Evolutionary conservation across 1,140 invertebrate species (phyloP), one percentile per base, ranked within the genome.

Genomic region (Drosophila ananassae): DNA sequence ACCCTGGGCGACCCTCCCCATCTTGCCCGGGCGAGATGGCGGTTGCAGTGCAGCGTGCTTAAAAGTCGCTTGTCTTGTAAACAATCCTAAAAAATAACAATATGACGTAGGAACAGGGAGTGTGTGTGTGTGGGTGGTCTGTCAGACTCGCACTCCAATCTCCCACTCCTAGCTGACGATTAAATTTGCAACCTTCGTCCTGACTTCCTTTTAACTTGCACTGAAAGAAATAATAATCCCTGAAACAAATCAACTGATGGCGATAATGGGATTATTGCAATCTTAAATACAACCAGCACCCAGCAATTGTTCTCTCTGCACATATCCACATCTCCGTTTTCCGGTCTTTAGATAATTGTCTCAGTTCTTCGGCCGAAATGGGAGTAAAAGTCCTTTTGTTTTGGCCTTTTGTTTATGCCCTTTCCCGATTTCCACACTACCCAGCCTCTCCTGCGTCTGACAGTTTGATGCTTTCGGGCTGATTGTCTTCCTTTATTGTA

Each of bases 1-100:
- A 13, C 64, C 3, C 17, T 6, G 4, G 6, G 7, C 44, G 24
- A 13, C 5, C 13, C 47, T 22, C 10, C 41, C 34, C 10, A 34
- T 32, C 17, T 5, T 9, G 28, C 28, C 28, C 34, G 3, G 10
- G 32, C 21, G 72, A 72, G 72, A 66, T 74, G 66, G 73, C 76
- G 73, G 73, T 59, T 64, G 76, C 80, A 79, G 32, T 84, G 79
- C 79, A 83, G 80, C 61, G 61, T 76, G 76, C 73, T 59, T 89
- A 83, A 89, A 78, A 82, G 83, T 71, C 83, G 82, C 83, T 87
- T 87, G 82, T 87, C 82, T 87, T 89, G 83, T 89, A 87, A 87
- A 87, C 79, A 89, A 83, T 85, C 82, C 89, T 89, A 83, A 82
- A 85, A 85, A 85, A 89, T 89, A 85, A 85, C 89, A 85, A 89